Evolutionary conservation across 2,113 vertebrate genomes (phyloP).

Genomic region (Miniopterus natalensis): DNA sequence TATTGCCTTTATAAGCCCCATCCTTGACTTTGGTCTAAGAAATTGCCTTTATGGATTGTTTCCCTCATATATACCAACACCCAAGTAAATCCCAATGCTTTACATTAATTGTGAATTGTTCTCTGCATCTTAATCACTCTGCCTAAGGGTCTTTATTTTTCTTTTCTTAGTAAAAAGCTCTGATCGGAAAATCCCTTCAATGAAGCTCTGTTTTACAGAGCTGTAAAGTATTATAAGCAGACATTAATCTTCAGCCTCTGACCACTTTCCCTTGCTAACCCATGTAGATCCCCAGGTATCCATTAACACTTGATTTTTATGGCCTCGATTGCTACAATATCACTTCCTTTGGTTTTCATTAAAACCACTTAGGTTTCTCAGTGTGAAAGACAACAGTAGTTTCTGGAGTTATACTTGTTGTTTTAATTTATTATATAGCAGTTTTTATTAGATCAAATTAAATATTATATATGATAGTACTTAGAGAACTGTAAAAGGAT

Average conservation of each 20-base stretch:
- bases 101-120: not conserved
- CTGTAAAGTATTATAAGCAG: constrained; percentile 9
- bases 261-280: constrained; percentile 21
- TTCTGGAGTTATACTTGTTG: not conserved
- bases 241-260: not conserved
- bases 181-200: not conserved
- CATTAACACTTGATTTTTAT: constrained; percentile 38
- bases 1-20: not conserved
- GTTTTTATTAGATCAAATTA: constrained; percentile 22
- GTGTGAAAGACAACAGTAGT: not conserved
- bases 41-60: not conserved
- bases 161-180: not conserved
- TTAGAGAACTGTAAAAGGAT: not conserved
- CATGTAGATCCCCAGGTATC: not conserved
- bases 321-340: not conserved
- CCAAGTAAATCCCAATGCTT: not conserved
- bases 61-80: not conserved
- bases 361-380: constrained; percentile 4
- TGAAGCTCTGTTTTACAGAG: not conserved
- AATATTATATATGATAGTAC: not conserved
- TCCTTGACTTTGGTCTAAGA: not conserved
- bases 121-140: not conserved
- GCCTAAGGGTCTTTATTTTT: not conserved
- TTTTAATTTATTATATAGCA: not conserved
- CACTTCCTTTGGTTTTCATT: constrained; percentile 59